These are phyloP conservation scores for Chironomus tepperi DNA, from an alignment of 1,140 invertebrate species.

Conservation along the genomic window DNA sequence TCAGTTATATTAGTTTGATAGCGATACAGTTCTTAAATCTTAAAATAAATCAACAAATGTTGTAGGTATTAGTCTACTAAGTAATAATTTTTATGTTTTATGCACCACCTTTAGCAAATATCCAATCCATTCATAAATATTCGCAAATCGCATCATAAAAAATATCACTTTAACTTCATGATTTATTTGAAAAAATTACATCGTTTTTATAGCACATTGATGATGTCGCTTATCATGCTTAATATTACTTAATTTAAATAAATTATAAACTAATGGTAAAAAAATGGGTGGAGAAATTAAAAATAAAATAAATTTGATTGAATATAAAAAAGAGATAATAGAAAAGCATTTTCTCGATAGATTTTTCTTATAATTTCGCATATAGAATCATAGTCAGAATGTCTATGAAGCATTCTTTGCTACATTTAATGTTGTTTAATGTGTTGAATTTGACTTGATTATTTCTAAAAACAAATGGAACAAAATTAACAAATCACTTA, in stretches of 20 bases:
- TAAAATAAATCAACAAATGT: slow-evolving; percentile 40
- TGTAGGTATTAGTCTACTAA: slow-evolving; percentile 26
- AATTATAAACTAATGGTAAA: slow-evolving; percentile 23
- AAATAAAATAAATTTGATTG: slow-evolving; percentile 16
- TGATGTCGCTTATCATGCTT: not conserved
- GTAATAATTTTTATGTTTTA: slow-evolving; percentile 23
- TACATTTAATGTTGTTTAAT: no score
- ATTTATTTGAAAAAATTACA: not conserved
- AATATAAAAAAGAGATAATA: not conserved
- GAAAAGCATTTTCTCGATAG: not conserved
- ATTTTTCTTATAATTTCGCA: not conserved
- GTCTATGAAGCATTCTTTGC: no score
- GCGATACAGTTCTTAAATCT: no score
- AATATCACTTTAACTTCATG: not conserved
- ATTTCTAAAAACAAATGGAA: no score
- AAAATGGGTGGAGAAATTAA: slow-evolving; percentile 28
- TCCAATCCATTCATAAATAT: slow-evolving; percentile 14
- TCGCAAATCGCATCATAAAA: not conserved
- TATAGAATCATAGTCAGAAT: no score
- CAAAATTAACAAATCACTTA: slow-evolving; percentile 62
- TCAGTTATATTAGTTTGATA: no score
- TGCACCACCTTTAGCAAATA: not conserved
- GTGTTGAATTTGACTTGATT: no score
- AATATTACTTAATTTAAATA: not conserved
- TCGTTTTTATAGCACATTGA: not conserved